Evolutionary conservation across 2,888 invertebrate species (phyloP), one percentile per base, ranked within the genome.

Genomic region (Xestia xanthographa): DNA sequence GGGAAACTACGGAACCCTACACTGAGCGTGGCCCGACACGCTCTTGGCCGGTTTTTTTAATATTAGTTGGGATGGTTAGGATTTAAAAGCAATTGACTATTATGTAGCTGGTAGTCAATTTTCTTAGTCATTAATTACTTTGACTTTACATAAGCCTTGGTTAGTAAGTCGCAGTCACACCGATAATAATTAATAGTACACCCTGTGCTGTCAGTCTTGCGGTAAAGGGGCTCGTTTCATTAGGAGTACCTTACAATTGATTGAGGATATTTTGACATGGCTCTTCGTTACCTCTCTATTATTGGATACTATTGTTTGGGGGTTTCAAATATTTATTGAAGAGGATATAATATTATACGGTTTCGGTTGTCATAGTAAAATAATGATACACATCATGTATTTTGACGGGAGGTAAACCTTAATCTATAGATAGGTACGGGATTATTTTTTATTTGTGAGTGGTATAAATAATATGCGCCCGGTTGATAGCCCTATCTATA

Each of bases 121-220:
- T 58, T 58, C 26, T 5, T 11, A 20, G 29, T 34, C 20, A 60
- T 34, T 34, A 60, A 60, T 60, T 29, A 20, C 20, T 20, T 1
- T 60, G 60, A 60, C 34, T 34, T 60, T 60, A 60, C 26, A 77
- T 45, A 66, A 38, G 45, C 14, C 34, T 43, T 14, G 26, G 45
- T 43, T 20, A 53, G 20, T 20, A 41, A 9, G 63, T 41, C 29
- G 12, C 38, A 63, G 53, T 22, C 0, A 38, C 38, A 56, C n/a
- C 17, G 45, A 34, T 56, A 73, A 5, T 73, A 80, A 80, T 77
- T 56, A 80, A 80, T 74, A 63, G 56, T 22, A 65, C 41, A 63
- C 17, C 34, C 53, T 14, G 22, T 3, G 34, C 75, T 77, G 77
- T 74, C 75, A 74, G 26, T 80, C 22, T 48, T 63, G 74, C 12